phyloP scores from a whole-genome alignment of 2,888 invertebrate species.

The Agrotis ipsilon region DNA sequence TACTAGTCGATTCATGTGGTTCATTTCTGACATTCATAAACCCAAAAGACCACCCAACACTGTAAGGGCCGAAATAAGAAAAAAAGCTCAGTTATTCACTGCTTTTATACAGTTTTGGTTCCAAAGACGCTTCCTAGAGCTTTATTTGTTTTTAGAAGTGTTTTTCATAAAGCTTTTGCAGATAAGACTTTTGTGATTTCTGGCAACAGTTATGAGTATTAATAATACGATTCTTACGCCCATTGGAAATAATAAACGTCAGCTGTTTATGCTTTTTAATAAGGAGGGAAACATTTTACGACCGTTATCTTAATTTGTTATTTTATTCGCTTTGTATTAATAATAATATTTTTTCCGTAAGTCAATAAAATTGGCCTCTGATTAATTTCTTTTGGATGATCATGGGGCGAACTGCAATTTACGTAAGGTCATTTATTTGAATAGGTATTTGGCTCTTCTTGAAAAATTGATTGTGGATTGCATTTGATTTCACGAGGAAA shows the following conservation, averaged over 20 bases:
- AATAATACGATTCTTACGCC: constrained; percentile 16
- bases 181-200: constrained; percentile 31
- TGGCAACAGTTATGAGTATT: constrained; percentile 11
- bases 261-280: constrained; percentile 37
- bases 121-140: constrained; percentile 62
- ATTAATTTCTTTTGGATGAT: constrained; percentile 32
- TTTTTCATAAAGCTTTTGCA: constrained; percentile 29
- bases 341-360: constrained; percentile 23
- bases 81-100: constrained; percentile 64
- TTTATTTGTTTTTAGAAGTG: constrained; percentile 57
- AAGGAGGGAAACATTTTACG: constrained; percentile 43
- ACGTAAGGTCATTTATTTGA: constrained; percentile 2
- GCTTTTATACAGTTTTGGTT: constrained; percentile 67
- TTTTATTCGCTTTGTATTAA: constrained; percentile 38
- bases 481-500: background rate
- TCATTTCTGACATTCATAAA: constrained; percentile 58
- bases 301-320: constrained; percentile 53
- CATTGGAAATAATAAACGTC: constrained; percentile 37
- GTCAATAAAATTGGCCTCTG: constrained; percentile 32
- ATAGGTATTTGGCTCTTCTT: background rate
- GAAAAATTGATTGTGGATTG: background rate
- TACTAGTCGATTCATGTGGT: constrained; percentile 42
- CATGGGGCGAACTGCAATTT: constrained; percentile 3
- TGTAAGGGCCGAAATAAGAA: constrained; percentile 65
- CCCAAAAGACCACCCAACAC: constrained; percentile 74